A percentile compares a stretch with the other conserved stretches of the same genome.
These are phyloP conservation scores for Pipistrellus pipistrellus DNA, from an alignment of 2,797 vertebrate genomes.

Conservation along the genomic window DNA sequence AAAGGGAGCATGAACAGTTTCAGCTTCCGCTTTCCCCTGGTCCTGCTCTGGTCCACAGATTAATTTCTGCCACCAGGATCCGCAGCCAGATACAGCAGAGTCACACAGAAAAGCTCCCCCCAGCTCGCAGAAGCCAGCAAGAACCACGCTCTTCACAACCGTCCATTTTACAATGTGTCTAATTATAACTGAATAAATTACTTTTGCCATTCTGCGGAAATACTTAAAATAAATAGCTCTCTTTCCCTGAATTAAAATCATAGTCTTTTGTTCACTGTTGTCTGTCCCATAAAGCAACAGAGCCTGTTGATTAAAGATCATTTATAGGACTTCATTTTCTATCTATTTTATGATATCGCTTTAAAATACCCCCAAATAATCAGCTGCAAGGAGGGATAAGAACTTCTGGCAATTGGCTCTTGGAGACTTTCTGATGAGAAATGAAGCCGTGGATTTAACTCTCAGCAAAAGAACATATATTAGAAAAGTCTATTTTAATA, in stretches of 20 bases:
- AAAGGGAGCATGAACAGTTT: neutral
- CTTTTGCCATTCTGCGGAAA: slow-evolving; percentile 77
- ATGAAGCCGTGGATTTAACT: slow-evolving; percentile 75
- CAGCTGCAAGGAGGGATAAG: slow-evolving; percentile 79
- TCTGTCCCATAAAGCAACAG: slow-evolving; percentile 64
- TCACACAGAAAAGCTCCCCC: neutral
- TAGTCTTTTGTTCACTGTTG: slow-evolving; percentile 79
- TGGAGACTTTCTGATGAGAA: slow-evolving; percentile 75
- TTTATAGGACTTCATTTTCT: slow-evolving; percentile 75
- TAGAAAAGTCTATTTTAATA: slow-evolving; percentile 76
- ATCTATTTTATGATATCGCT: slow-evolving; percentile 84
- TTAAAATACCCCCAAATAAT: slow-evolving; percentile 81
- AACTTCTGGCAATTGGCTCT: slow-evolving; percentile 79
- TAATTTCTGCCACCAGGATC: slow-evolving; percentile 59
- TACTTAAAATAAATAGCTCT: slow-evolving; percentile 77
- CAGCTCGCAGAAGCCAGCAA: slow-evolving; percentile 42
- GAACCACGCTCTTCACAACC: slow-evolving; percentile 72
- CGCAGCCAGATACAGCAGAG: slow-evolving; percentile 10
- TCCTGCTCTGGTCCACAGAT: slow-evolving; percentile 44
- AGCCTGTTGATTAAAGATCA: slow-evolving; percentile 81
- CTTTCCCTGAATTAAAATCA: slow-evolving; percentile 81
- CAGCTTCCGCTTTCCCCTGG: slow-evolving; percentile 37
- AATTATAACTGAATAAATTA: slow-evolving; percentile 85
- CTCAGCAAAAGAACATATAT: slow-evolving; percentile 62
- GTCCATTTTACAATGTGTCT: slow-evolving; percentile 81